Evolutionary conservation across 2,797 vertebrate genomes (phyloP), one percentile per base, ranked within the genome.

Genomic region (Micrastur ruficollis): DNA sequence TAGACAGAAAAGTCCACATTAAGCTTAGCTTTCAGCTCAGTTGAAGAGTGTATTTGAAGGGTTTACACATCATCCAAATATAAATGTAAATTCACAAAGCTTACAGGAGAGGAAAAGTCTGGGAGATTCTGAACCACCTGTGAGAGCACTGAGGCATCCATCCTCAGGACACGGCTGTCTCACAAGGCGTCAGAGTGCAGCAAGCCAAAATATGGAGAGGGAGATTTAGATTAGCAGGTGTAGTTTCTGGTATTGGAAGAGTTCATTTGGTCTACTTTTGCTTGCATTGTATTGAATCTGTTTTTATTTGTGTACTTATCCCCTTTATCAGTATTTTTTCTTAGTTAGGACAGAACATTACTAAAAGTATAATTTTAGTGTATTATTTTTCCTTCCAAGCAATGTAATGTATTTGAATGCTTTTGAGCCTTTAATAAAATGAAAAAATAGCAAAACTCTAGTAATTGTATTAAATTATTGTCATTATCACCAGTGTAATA

Each of bases 61-160:
- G 9, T 71, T 91, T 75, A 27, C 5, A 23, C 10, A 7, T 66
- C 27, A 52, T 20, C n/a, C 20, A 71, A 32, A 65, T 36, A 55
- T 2, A 31, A 71, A 73, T 9, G 67, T 25, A 68, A 73, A 81
- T 58, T 53, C 31, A 50, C 66, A 46, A 50, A 84, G 8, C 19
- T 71, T 72, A 72, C 1, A 44, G 58, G 71, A 49, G 10, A 73
- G 50, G 19, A 32, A 72, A 84, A 73, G 17, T 18, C 27, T 20
- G 11, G 9, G 21, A 79, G 17, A 74, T 27, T 81, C 49, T 47
- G 58, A 96, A 70, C 2, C 19, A 44, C 6, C 16, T 3, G 0
- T 36, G 38, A 13, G 3, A 68, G 23, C 59, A 40, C 13, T 2
- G 0, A 89, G 22, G 14, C 38, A 47, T 21, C 17, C 2, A 0